Evolutionary conservation across 2,888 invertebrate species (phyloP).

Genomic region (Drosophila setosimentum): DNA sequence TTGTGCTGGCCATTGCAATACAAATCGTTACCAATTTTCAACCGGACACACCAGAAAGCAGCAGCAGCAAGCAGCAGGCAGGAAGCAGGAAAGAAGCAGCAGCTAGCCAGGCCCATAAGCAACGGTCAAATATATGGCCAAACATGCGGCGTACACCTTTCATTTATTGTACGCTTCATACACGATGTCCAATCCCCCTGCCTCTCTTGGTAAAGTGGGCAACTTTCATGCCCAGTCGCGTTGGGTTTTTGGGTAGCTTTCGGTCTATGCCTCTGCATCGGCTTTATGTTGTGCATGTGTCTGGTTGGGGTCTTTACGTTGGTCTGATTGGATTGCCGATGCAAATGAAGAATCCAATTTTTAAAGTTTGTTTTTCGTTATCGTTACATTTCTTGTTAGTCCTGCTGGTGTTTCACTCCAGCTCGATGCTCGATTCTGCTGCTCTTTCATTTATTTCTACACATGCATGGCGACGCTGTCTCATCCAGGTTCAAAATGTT

Average conservation of each 20-base stretch:
- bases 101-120: constrained; percentile 62
- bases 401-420: constrained; percentile 24
- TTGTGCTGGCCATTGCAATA: constrained; percentile 68
- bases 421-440: constrained; percentile 19
- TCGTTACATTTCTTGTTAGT: constrained; percentile 78
- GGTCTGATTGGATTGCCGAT: constrained; percentile 83
- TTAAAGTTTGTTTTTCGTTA: constrained; percentile 84
- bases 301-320: constrained; percentile 78
- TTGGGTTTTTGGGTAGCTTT: constrained; percentile 26
- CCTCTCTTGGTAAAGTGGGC: constrained; percentile 32
- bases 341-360: constrained; percentile 84
- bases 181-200: constrained; percentile 5
- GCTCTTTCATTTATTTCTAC: constrained; percentile 3
- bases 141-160: constrained; percentile 77
- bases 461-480: constrained; percentile 14
- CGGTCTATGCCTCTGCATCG: constrained; percentile 45
- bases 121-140: constrained; percentile 78
- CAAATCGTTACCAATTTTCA: constrained; percentile 82
- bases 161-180: constrained; percentile 67
- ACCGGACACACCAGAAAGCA: constrained; percentile 53
- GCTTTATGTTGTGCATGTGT: constrained; percentile 78
- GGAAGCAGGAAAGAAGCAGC: constrained; percentile 25
- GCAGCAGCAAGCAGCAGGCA: constrained; percentile 39
- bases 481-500: constrained; percentile 28
- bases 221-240: constrained; percentile 37